Evolutionary conservation across 2,113 vertebrate species (phyloP).

Genomic region (Menura novaehollandiae): DNA sequence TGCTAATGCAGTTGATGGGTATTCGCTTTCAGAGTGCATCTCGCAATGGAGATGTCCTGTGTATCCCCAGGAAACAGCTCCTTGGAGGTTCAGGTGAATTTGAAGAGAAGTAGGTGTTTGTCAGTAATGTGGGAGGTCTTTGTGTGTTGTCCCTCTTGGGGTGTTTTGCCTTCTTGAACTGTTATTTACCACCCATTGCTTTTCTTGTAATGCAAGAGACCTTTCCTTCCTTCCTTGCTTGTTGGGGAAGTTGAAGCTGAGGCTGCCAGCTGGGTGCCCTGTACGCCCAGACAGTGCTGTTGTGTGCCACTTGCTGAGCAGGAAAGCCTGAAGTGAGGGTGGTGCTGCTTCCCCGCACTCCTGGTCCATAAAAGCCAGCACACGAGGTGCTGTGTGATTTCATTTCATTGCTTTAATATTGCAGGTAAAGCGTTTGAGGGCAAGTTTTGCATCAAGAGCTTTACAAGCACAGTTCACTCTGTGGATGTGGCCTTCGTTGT

Average conservation of each 20-base stretch:
- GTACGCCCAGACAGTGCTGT: background rate
- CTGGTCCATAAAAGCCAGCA: background rate
- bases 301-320: background rate
- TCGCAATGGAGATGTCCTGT: background rate
- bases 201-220: background rate
- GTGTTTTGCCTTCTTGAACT: background rate
- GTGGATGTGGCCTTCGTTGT: rapidly evolving
- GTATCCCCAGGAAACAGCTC: background rate
- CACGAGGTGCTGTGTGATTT: background rate
- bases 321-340: background rate
- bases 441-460: background rate
- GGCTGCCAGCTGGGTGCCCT: background rate
- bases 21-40: background rate
- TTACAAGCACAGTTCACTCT: background rate
- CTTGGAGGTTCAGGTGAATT: background rate
- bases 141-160: background rate
- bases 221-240: background rate
- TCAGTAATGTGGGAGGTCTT: background rate
- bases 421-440: background rate
- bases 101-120: background rate
- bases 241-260: background rate
- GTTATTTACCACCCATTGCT: background rate
- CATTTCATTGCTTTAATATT: background rate
- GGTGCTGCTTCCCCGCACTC: background rate
- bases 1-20: background rate